A percentile compares a stretch with the other conserved stretches of the same genome.
phyloP scores from a whole-genome alignment of 2,113 vertebrate species.

The Hylia prasina region DNA sequence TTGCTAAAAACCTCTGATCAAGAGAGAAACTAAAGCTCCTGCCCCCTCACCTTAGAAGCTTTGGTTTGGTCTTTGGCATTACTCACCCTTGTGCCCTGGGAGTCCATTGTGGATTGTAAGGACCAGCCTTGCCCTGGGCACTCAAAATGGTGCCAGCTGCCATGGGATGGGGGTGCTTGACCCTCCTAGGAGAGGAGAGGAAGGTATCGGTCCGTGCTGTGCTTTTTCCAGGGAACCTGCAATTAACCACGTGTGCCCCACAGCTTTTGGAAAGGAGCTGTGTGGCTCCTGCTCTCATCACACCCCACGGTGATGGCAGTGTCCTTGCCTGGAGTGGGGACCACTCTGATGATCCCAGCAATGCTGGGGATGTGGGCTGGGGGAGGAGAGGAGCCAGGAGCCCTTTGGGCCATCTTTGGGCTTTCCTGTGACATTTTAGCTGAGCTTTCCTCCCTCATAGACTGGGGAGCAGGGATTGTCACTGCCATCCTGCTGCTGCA shows the following conservation, averaged over 20 bases:
- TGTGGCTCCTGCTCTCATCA: neutral
- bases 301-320: fast-evolving
- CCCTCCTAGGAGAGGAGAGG: neutral
- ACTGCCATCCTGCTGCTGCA: fast-evolving
- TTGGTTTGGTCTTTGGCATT: neutral
- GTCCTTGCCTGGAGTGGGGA: fast-evolving
- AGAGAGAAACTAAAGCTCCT: neutral
- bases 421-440: neutral
- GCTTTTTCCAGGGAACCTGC: neutral
- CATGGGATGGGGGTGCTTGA: fast-evolving
- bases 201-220: fast-evolving
- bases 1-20: neutral
- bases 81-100: fast-evolving
- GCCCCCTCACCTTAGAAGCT: neutral
- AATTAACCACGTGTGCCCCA: fast-evolving
- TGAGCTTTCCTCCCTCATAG: neutral
- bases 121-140: neutral
- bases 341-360: neutral
- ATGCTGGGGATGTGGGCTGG: neutral
- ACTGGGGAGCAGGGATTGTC: fast-evolving
- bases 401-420: neutral
- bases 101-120: neutral
- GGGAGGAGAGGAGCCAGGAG: neutral
- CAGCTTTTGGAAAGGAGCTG: neutral
- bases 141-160: neutral